Conservation (phyloP, 2,888 invertebrate genomes). For the Dynastes tityus region DNA sequence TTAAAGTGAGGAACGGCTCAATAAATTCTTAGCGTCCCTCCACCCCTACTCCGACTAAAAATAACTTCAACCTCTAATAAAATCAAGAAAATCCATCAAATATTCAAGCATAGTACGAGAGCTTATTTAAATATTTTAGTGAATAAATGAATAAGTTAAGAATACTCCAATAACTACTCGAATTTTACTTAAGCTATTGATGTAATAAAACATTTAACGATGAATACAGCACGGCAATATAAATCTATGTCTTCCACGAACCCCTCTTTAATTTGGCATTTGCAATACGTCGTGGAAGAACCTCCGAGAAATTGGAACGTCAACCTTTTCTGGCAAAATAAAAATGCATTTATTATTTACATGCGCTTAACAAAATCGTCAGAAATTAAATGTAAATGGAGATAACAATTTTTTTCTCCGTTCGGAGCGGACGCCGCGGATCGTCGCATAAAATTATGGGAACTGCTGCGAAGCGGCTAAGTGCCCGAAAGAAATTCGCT, state of each 20-base stretch:
- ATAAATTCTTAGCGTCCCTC: too few relatives aligned
- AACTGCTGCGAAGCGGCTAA: conserved; percentile 8
- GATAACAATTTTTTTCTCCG: conserved; percentile 23
- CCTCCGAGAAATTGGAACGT: not conserved
- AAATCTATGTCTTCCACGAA: not conserved
- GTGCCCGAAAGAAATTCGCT: conserved; percentile 29
- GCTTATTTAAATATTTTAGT: not conserved
- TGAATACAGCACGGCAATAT: not conserved
- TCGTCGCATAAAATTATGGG: conserved; percentile 8
- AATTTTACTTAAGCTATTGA: not conserved
- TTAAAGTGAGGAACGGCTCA: not conserved
- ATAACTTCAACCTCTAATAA: not conserved
- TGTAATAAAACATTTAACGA: not conserved
- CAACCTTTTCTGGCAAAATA: not conserved
- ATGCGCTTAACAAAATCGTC: not conserved
- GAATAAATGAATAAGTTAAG: not conserved
- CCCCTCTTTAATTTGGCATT: not conserved
- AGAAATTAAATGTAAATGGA: conserved; percentile 42
- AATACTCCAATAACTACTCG: not conserved
- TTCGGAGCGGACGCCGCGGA: not conserved
- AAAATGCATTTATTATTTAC: conserved; percentile 26
- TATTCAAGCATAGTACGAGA: not conserved
- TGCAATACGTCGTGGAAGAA: not conserved
- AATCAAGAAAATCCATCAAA: not conserved
- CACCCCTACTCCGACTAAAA: not conserved